Evolutionary conservation across 2,113 vertebrate genomes (phyloP).

Genomic region (Callospermophilus lateralis): DNA sequence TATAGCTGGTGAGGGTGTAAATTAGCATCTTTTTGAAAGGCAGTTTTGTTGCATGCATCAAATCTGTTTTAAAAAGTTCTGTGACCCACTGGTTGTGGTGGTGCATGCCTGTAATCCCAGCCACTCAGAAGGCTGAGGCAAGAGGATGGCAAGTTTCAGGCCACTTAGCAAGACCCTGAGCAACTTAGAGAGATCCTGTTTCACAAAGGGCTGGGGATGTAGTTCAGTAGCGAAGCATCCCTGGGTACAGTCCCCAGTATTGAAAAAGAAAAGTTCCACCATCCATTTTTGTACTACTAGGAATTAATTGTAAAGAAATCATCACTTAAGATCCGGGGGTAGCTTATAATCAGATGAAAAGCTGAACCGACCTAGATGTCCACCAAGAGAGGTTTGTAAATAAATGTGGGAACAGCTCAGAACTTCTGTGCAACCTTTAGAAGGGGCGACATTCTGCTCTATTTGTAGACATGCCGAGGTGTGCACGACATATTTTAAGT

Average conservation of each 20-base stretch:
- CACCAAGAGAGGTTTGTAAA: not conserved
- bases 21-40: constrained; percentile 59
- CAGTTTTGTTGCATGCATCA: not conserved
- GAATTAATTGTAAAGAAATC: constrained; percentile 30
- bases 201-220: no score
- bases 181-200: no score
- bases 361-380: not conserved
- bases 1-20: constrained; percentile 27
- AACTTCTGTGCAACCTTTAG: not conserved
- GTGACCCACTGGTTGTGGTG: no score
- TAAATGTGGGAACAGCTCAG: not conserved
- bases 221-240: no score
- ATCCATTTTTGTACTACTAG: constrained; percentile 1
- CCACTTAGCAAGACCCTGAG: no score
- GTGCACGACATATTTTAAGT: constrained; percentile 61
- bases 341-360: not conserved
- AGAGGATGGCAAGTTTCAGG: no score
- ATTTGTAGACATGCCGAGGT: constrained; percentile 62
- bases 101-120: no score
- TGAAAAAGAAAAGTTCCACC: not conserved
- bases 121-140: no score
- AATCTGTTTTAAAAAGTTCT: constrained; percentile 34
- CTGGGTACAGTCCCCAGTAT: no score
- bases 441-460: constrained; percentile 45
- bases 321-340: not conserved